Base-by-base conservation (phyloP, 2,888 invertebrate species). In the Himalopsyche kuldschensis region DNA sequence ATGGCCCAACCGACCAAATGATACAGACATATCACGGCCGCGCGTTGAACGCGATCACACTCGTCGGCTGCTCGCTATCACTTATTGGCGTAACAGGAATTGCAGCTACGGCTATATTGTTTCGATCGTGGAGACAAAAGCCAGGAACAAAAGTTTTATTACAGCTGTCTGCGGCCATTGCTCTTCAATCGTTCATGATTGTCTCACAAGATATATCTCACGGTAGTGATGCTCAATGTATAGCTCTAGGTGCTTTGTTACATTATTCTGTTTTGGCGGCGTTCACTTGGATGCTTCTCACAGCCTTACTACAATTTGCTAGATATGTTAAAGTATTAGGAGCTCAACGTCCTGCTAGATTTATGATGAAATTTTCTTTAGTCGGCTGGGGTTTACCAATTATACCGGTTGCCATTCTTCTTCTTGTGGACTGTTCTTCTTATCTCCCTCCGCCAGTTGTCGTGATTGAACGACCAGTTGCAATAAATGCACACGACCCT, bases 271-370 rank as follows among this genome's bases (percentile, higher is more conserved):
- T 95, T 47, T 89, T 95, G 76, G 92, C 94, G 1, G 92, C 94
- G 85, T 95, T 95, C 87, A 92, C 92, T 87, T 95, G 95, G 95
- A 95, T 95, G 95, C 89, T 95, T 30, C 93, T 95, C 82, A 94
- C 95, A 82, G 95, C 94, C 1, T 89, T 93, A 78, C 89, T 95
- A 82, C 95, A 95, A 88, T 95, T 94, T 88, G 91, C 94, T 82
- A 91, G 94, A 78, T 95, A 94, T 87, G 95, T 95, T 0, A 92
- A 93, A 84, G 94, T 95, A 0, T 90, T 95, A 78, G 94, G 94
- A 4, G 91, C 91, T 0, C 89, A 89, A 15, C 89, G 93, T 55
- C 93, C 93, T 6, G 91, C 92, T 0, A 90, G 93, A 85, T 95
- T 94, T 87, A 93, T 94, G 88, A 88, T 93, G 5, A 94, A 94